Evolutionary conservation across 2,888 invertebrate genomes (phyloP).

Genomic region (Trypoxylon attenuatum): DNA sequence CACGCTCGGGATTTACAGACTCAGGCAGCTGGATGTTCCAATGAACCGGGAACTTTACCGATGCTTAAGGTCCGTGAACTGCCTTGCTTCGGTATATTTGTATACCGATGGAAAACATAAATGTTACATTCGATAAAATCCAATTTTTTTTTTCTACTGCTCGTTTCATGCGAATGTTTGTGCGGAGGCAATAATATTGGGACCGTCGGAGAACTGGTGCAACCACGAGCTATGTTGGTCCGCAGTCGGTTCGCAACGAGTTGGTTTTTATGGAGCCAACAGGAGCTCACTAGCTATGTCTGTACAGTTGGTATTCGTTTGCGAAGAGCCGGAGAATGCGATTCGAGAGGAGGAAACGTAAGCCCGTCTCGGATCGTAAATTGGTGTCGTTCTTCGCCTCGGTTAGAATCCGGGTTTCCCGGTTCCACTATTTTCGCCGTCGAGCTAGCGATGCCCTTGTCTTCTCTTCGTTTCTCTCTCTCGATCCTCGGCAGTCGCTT

Average conservation of each 20-base stretch:
- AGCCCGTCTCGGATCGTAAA: slow-evolving; percentile 45
- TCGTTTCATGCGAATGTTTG: background rate
- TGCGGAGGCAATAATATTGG: background rate
- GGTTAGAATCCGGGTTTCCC: slow-evolving; percentile 28
- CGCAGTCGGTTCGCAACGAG: background rate
- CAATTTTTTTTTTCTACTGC: too few species aligned
- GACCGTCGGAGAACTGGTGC: background rate
- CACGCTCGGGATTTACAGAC: background rate
- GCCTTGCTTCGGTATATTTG: too few species aligned
- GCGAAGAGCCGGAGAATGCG: slow-evolving; percentile 7
- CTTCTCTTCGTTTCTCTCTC: background rate
- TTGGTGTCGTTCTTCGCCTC: slow-evolving; percentile 45
- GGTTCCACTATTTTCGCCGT: slow-evolving; percentile 23
- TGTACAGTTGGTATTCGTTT: slow-evolving; percentile 6
- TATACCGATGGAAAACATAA: too few species aligned
- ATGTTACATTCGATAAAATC: too few species aligned
- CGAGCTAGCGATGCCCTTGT: too few species aligned
- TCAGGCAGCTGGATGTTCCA: too few species aligned
- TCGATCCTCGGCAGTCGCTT: background rate
- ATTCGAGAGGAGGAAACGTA: slow-evolving; percentile 29
- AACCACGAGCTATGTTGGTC: slow-evolving; percentile 2
- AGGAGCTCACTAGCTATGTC: background rate
- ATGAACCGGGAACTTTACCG: too few species aligned
- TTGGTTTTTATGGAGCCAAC: slow-evolving; percentile 15
- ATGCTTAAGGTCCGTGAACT: too few species aligned